Base-by-base conservation (phyloP, 2,797 vertebrate genomes). In the Otus scops region DNA sequence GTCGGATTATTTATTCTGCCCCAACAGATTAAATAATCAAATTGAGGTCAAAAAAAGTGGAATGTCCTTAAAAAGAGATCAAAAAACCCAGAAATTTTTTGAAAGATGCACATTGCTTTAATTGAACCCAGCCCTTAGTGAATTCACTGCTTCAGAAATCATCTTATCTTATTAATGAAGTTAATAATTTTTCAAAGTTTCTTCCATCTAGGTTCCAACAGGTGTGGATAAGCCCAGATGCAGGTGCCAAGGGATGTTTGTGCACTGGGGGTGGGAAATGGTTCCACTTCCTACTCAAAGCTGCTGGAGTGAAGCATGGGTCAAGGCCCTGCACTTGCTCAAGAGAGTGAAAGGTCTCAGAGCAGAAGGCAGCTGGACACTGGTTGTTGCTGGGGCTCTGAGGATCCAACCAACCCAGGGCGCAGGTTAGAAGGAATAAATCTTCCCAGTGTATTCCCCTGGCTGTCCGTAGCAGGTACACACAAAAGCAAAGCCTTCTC, bases 281-380 rank as follows among this genome's bases (percentile, higher is more conserved):
- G 5, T 8, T 76, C 28, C 43, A 3, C 22, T 13, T 45, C 30
- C 10, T 45, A 4, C 8, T 54, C 61, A 21, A 41, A 27, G 53
- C 1, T 8, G 7, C 11, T 19, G 7, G 47, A 27, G 60, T 2
- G 12, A 45, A 6, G 34, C 1, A 3, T 4, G 19, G 19, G 23
- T 17, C 24, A 17, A 36, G 30, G 26, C 34, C 9, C 24, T 2
- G 28, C 4, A 7, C 53, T 6, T 4, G 22, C n/a, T 39, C 11
- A 23, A 13, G 36, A 20, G 24, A 6, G 7, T 6, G 12, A 22
- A 7, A 10, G 34, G 4, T 16, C 13, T 26, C 39, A 17, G n/a
- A 34, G 28, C 51, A 36, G 27, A 7, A 23, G 48, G 16, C 18
- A 22, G 43, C 27, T 10, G 53, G 7, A 13, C 3, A 18, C 20